Evolutionary conservation across 2,888 invertebrate species (phyloP).

Genomic region (Odontocolon sp.): DNA sequence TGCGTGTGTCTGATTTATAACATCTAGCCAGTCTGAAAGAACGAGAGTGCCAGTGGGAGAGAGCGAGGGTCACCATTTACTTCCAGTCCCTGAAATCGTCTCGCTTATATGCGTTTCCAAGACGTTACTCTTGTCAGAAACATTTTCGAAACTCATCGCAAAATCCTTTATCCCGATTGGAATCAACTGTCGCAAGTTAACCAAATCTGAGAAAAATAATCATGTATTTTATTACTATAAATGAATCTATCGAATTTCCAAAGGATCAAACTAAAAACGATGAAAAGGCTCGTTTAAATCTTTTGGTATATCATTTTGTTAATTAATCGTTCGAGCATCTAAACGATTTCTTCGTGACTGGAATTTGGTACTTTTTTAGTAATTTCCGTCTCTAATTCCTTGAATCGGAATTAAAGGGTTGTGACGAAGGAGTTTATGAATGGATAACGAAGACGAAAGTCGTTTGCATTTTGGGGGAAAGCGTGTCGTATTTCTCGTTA

Average conservation of each 20-base stretch:
- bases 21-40: slow-evolving; percentile 64
- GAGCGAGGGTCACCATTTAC: slow-evolving; percentile 52
- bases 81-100: too few species aligned
- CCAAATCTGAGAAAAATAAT: background rate
- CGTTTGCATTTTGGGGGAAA: too few species aligned
- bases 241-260: too few species aligned
- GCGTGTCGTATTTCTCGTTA: slow-evolving; percentile 2
- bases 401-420: background rate
- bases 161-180: background rate
- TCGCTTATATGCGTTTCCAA: too few species aligned
- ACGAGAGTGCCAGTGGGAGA: slow-evolving; percentile 55
- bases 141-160: background rate
- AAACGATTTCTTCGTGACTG: background rate
- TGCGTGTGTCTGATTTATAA: slow-evolving; percentile 78
- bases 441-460: too few species aligned
- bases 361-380: background rate
- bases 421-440: too few species aligned
- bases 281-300: background rate
- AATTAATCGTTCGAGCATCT: slow-evolving; percentile 20
- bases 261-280: background rate
- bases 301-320: slow-evolving; percentile 10
- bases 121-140: background rate
- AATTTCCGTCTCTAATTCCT: background rate
- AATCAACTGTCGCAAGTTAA: slow-evolving; percentile 1
- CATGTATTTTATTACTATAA: too few species aligned